Evolutionary conservation across 1,140 invertebrate species (phyloP), one percentile per base, ranked within the genome.

Genomic region (Drosophila obscura): DNA sequence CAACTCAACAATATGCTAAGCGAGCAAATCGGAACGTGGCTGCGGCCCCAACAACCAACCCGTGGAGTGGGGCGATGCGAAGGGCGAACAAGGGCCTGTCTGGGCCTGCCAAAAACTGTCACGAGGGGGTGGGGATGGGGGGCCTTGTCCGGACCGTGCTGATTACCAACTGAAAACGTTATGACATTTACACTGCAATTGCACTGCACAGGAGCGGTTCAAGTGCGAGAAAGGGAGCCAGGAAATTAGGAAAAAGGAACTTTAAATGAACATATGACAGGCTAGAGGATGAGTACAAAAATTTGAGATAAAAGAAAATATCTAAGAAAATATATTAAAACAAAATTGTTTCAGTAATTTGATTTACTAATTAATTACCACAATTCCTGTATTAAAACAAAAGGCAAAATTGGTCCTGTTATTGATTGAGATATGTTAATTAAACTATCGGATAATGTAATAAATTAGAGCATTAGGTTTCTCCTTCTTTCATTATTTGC

Each of bases 1-100:
- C 81, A 80, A 85, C 81, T 80, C 81, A 80, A 85, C 81, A 80
- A 79, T 88, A 63, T 82, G 83, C 66, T 82, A 82, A 88, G 83
- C 78, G 73, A 77, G 43, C 79, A 73, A 62, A 76, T 35, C 67
- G 62, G 57, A 71, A 81, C 63, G 56, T 44, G 62, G 41, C 43
- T 19, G 67, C 52, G 11, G 55, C 22, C 22, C 22, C 22, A 24
- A 24, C 19, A 19, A 1, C 19, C 19, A 19, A 1, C 19, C 19
- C 19, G 19, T 19, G 19, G 45, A 46, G n/a, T 5, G 15, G 45
- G 26, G 45, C 15, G 24, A 39, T 43, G 16, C 26, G 24, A 45
- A 31, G 52, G 46, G 55, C 51, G 56, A 28, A 24, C 49, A 56
- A 46, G 31, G 44, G 19, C 13, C 59, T 51, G 62, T 58, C 59